phyloP scores from a whole-genome alignment of 2,888 invertebrate species.

The Bruchidius siliquastri region DNA sequence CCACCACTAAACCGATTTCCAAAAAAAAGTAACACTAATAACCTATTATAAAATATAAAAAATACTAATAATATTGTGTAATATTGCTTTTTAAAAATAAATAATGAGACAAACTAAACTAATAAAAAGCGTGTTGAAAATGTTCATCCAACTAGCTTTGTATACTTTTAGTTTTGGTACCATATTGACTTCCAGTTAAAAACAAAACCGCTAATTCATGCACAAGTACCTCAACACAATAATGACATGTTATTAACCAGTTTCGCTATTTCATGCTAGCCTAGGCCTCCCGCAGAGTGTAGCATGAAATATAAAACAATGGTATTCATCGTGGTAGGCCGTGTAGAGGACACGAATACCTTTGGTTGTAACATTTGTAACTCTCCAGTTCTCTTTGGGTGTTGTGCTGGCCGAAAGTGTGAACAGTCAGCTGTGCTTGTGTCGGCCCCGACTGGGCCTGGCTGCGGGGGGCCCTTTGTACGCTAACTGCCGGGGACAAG shows the following conservation, averaged over 20 bases:
- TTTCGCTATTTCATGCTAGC: background rate
- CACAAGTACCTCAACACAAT: too few relatives aligned
- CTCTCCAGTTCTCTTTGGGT: background rate
- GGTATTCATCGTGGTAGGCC: background rate
- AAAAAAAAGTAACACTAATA: too few relatives aligned
- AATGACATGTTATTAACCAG: background rate
- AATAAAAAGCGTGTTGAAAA: too few relatives aligned
- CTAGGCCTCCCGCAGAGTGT: background rate
- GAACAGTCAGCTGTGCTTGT: constrained; percentile 39
- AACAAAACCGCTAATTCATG: too few relatives aligned
- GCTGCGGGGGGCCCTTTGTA: constrained; percentile 42
- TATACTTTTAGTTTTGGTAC: too few relatives aligned
- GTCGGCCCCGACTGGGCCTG: constrained; percentile 35
- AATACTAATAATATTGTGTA: too few relatives aligned
- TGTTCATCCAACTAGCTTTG: too few relatives aligned
- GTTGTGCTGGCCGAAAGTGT: constrained; percentile 27
- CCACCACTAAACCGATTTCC: too few relatives aligned
- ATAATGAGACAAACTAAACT: too few relatives aligned
- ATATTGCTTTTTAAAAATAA: too few relatives aligned
- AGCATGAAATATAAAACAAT: background rate
- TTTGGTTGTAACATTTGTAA: background rate
- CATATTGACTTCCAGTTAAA: too few relatives aligned
- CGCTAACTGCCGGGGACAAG: constrained; percentile 43
- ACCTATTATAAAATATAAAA: too few relatives aligned
- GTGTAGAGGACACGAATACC: background rate